These are phyloP conservation scores for Charanyca ferruginea DNA, from an alignment of 2,888 invertebrate species.

Conservation along the genomic window DNA sequence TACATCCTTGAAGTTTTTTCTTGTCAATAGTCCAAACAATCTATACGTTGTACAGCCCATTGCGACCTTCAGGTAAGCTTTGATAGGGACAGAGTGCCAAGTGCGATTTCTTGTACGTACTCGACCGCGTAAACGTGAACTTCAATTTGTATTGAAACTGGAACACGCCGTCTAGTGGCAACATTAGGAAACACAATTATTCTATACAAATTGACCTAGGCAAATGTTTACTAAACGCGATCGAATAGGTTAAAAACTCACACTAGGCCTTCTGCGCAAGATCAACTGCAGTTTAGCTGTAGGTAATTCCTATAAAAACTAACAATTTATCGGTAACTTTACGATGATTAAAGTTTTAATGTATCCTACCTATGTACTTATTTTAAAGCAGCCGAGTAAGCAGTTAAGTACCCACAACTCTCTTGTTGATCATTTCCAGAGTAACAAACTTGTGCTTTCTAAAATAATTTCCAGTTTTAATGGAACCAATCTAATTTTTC, in stretches of 20 bases:
- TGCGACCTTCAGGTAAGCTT: constrained; percentile 65
- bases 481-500: constrained; percentile 31
- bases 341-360: constrained; percentile 11
- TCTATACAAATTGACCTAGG: too few relatives aligned
- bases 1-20: constrained; percentile 70
- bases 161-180: too few relatives aligned
- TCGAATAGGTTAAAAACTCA: too few relatives aligned
- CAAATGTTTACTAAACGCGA: too few relatives aligned
- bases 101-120: too few relatives aligned
- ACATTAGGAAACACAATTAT: too few relatives aligned
- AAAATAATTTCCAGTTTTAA: constrained; percentile 52
- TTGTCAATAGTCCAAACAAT: constrained; percentile 66
- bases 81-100: too few relatives aligned
- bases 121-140: too few relatives aligned
- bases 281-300: constrained; percentile 27
- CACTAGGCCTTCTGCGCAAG: too few relatives aligned
- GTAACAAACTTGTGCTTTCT: constrained; percentile 54
- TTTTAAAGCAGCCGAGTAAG: too few relatives aligned
- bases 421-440: constrained; percentile 46
- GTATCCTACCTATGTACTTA: too few relatives aligned
- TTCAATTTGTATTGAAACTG: too few relatives aligned
- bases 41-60: constrained; percentile 59
- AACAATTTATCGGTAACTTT: constrained; percentile 14
- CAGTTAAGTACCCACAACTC: constrained; percentile 30
- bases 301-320: constrained; percentile 15